These are phyloP conservation scores for Mormyrus hasselquistii DNA, from an alignment of 2,797 vertebrate genomes.

Conservation along the genomic window DNA sequence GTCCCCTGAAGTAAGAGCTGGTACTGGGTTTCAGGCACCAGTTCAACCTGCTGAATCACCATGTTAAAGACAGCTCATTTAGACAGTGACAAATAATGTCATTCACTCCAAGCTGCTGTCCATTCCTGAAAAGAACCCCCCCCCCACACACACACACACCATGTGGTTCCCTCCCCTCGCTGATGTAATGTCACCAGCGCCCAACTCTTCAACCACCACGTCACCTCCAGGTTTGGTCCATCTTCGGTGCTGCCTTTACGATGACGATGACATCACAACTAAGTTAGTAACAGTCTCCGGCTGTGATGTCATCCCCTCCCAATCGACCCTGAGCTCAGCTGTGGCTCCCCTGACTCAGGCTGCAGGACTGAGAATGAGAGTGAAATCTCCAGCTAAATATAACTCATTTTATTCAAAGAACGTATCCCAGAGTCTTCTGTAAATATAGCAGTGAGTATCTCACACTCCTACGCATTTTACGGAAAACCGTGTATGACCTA, in stretches of 20 bases:
- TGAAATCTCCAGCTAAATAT: not conserved
- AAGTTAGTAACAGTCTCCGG: constrained; percentile 34
- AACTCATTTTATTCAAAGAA: not conserved
- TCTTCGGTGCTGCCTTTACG: not conserved
- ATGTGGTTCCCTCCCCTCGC: not conserved
- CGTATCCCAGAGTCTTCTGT: constrained; percentile 23
- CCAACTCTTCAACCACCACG: not conserved
- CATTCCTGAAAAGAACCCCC: not conserved
- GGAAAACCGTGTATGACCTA: not conserved
- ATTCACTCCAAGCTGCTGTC: not conserved
- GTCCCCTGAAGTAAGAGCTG: not conserved
- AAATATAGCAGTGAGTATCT: not conserved
- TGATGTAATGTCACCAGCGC: not conserved
- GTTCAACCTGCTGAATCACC: not conserved
- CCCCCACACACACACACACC: not conserved
- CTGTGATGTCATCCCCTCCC: constrained; percentile 52
- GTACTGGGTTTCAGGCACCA: not conserved
- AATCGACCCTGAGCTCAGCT: constrained; percentile 35
- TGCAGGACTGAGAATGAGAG: not conserved
- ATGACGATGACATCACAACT: constrained; percentile 42
- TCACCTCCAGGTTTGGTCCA: not conserved
- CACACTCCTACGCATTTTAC: not conserved
- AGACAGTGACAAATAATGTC: not conserved
- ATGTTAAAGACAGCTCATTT: not conserved
- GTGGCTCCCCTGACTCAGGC: constrained; percentile 28